These are phyloP conservation scores for Strigops habroptila DNA, from an alignment of 2,113 vertebrate genomes.

Conservation along the genomic window DNA sequence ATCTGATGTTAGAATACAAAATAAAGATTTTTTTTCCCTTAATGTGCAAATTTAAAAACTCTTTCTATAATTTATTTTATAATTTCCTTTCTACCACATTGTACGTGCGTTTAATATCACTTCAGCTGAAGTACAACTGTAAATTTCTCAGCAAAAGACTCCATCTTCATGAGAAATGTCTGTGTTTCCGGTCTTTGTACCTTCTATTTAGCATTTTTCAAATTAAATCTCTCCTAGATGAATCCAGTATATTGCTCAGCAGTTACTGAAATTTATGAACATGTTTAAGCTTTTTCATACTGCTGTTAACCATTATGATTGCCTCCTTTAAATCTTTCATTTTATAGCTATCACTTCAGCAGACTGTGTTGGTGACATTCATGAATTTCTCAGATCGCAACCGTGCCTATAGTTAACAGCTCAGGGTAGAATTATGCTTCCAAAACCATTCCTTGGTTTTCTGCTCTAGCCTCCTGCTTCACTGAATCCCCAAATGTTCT, in stretches of 20 bases:
- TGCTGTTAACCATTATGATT: conserved; percentile 41
- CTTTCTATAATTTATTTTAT: conserved; percentile 28
- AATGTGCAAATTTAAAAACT: conserved; percentile 24
- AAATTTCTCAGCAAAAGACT: conserved; percentile 45
- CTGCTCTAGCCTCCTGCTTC: background rate
- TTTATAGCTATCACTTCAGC: conserved; percentile 35
- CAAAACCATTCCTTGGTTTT: background rate
- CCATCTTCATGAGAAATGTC: conserved; percentile 28
- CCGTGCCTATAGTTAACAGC: fast-evolving
- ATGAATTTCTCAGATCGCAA: background rate
- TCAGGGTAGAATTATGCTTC: background rate
- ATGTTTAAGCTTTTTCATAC: conserved; percentile 44
- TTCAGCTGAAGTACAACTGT: conserved; percentile 26
- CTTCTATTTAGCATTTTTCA: conserved; percentile 53
- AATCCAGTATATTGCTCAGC: conserved; percentile 42
- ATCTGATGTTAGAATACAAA: conserved; percentile 4
- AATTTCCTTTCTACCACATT: conserved; percentile 23
- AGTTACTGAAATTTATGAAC: conserved; percentile 60
- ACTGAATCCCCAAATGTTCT: background rate
- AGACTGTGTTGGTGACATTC: conserved; percentile 8
- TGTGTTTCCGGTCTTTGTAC: conserved; percentile 13
- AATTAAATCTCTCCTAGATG: conserved; percentile 46
- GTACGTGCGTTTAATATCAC: conserved; percentile 18
- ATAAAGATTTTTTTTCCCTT: conserved; percentile 22
- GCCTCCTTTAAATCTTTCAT: conserved; percentile 36